Evolutionary conservation across 2,888 invertebrate species (phyloP), one percentile per base, ranked within the genome.

Genomic region (Orgyia antiqua): DNA sequence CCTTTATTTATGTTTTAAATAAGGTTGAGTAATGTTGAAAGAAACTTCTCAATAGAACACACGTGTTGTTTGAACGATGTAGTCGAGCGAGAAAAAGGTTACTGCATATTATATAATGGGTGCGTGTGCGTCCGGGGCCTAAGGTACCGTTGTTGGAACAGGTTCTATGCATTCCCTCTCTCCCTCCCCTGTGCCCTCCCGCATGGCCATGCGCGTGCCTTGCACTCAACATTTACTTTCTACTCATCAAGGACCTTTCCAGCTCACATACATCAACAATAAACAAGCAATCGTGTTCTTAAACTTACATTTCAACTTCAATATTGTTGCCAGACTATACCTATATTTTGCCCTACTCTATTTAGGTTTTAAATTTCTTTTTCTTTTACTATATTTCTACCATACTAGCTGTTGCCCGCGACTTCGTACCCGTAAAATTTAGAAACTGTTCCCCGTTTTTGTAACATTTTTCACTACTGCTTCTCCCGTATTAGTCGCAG

Each of bases 31-130:
- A 15, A 15, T 13, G 12, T 8, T 31, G 30, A 42, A 51, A 52
- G 29, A 41, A 42, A 45, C 45, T 45, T 43, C 33, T 27, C 32
- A 24, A 37, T 44, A 36, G 37, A 35, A 42, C 53, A 53, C 37
- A 45, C 38, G 43, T 37, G 38, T 48, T 40, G 50, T 30, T 38
- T 47, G 52, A 41, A 39, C 44, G 55, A 64, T 59, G 64, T 63
- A 66, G 55, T 60, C 58, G 66, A 68, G 66, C 70, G 68, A 78
- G 77, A 74, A 79, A 77, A 78, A 75, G 70, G 66, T 68, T 70
- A 73, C 80, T 83, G 80, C 76, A 78, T 70, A 74, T 83, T 86
- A 80, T 75, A 83, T 84, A 83, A 86, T 82, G 72, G 75, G 69
- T 80, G 77, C 78, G 71, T 71, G 75, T 67, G 67, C 62, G 68